phyloP scores from a whole-genome alignment of 2,797 vertebrate species.

The Neosilurus mollespiculum region DNA sequence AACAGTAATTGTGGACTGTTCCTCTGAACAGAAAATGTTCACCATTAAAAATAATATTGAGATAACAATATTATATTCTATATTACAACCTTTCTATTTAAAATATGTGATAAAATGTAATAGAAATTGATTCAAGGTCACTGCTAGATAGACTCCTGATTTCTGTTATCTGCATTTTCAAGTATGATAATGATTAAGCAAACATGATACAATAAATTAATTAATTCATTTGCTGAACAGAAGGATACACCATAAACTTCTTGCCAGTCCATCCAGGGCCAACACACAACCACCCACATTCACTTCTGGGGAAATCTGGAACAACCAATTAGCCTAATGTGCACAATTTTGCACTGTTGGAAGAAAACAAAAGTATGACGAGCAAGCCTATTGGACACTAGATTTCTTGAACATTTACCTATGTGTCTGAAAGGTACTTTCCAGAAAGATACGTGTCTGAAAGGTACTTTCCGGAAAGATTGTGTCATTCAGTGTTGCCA shows the following conservation, averaged over 20 bases:
- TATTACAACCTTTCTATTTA: not conserved
- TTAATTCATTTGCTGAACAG: too few species aligned
- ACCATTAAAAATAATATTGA: too few species aligned
- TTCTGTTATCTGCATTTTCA: not conserved
- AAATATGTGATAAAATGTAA: constrained; percentile 19
- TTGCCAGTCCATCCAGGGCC: too few species aligned
- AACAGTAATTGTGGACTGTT: constrained; percentile 47
- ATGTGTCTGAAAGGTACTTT: constrained; percentile 39
- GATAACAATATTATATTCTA: too few species aligned
- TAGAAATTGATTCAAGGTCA: not conserved
- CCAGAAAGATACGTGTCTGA: constrained; percentile 23
- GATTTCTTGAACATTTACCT: constrained; percentile 39
- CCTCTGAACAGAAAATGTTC: constrained; percentile 29
- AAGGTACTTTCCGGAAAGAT: constrained; percentile 19
- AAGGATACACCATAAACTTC: too few species aligned
- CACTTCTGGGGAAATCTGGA: too few species aligned
- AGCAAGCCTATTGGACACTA: constrained; percentile 8
- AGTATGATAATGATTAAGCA: not conserved
- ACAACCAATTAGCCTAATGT: too few species aligned
- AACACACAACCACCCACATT: too few species aligned
- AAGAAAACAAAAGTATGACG: too few species aligned
- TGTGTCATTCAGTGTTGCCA: not conserved
- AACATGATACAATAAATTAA: too few species aligned
- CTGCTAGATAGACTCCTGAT: not conserved
- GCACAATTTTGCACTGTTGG: too few species aligned